Base-by-base conservation (phyloP, 1,140 invertebrate genomes). In the Drosophila parvula region DNA sequence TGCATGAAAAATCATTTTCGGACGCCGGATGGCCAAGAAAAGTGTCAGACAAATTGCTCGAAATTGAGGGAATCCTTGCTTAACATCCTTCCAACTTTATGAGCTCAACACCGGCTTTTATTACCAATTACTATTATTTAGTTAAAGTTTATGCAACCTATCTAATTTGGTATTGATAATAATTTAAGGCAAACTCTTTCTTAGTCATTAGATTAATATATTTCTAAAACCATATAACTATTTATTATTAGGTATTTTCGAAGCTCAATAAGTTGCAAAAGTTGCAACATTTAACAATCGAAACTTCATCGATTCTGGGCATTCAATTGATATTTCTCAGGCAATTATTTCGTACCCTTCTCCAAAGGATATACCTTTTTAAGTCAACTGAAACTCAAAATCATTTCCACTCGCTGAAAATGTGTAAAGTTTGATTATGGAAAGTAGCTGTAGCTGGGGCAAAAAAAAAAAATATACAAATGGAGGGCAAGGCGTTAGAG, bases 361-460 rank as follows among this genome's bases (percentile, higher is more conserved):
- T 22, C 12, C 4, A 0, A 4, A 38, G 32, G 32, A 53, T 36
- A 14, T 53, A 18, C 34, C 51, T 3, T 34, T 55, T 38, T 55
- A 55, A 55, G 34, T 55, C 34, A 55, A 55, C 51, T 55, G 12
- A 22, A 55, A 55, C 57, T 64, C 18, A 45, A 68, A 65, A 34
- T 61, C 65, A 74, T 86, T 78, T 71, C 18, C 82, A 81, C 74
- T 81, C 74, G 74, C 68, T 60, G 78, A 69, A 86, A 85, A 86
- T 85, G 81, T 81, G 63, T 69, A 84, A 84, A 84, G 81, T 84
- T 84, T 81, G 81, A 84, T 85, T 86, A 85, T 78, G 78, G 67
- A 65, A 65, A 62, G 60, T 45, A 51, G 58, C 34, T 74, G 50
- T 2, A 16, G n/a, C 28, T 28, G 0, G n/a, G 10, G 28, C 6